phyloP scores from a whole-genome alignment of 2,797 vertebrate species.

The Miichthys miiuy region DNA sequence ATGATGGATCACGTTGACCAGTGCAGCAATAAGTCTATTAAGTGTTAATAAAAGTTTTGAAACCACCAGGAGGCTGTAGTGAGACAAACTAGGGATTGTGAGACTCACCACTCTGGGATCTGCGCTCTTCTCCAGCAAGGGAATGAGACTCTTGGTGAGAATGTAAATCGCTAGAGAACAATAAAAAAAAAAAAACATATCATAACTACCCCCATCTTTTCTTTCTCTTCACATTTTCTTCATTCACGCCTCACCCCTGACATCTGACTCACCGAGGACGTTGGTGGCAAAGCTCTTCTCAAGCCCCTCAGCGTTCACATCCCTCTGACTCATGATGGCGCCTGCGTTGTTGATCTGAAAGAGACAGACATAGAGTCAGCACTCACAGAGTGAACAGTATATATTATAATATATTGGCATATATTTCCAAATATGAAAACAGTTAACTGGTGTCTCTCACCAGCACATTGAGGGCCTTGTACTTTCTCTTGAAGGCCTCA shows the following conservation, averaged over 20 bases:
- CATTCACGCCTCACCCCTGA: neutral
- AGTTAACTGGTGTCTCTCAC: slow-evolving; percentile 61
- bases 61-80: neutral
- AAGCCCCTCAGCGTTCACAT: slow-evolving; percentile 84
- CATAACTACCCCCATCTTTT: neutral
- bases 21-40: neutral
- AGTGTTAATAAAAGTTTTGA: neutral
- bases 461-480: slow-evolving; percentile 86
- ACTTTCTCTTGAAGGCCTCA: slow-evolving; percentile 86
- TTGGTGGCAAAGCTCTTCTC: slow-evolving; percentile 88
- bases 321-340: slow-evolving; percentile 85
- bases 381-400: neutral
- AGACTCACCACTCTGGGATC: slow-evolving; percentile 87
- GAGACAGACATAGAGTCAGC: neutral
- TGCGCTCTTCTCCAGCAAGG: slow-evolving; percentile 86
- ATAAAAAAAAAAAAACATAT: neutral
- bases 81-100: neutral
- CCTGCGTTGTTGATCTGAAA: slow-evolving; percentile 87
- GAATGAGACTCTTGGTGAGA: slow-evolving; percentile 86
- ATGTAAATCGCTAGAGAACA: slow-evolving; percentile 82
- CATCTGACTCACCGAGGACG: slow-evolving; percentile 81
- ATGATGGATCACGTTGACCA: neutral
- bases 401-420: too few relatives aligned
- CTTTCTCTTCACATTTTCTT: neutral
- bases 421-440: neutral